Percentiles rank a stretch among this genome's conserved stretches.
phyloP scores from a whole-genome alignment of 2,888 invertebrate species.

The Pyrrhia umbra region DNA sequence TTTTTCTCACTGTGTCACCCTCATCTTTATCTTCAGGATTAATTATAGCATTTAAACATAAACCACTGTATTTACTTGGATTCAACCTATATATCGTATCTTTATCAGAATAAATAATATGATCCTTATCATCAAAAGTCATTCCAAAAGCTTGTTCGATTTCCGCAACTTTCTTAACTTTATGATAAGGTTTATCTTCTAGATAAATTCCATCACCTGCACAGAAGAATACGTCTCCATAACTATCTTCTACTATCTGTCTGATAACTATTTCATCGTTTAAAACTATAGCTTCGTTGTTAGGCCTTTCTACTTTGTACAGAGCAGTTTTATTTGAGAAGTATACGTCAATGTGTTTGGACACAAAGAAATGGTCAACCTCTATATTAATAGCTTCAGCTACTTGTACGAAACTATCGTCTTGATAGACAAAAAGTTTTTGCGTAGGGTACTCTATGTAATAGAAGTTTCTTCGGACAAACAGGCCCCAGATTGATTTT shows the following conservation, averaged over 20 bases:
- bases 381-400: constrained; percentile 77
- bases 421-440: constrained; percentile 75
- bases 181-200: constrained; percentile 78
- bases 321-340: constrained; percentile 82
- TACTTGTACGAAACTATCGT: constrained; percentile 75
- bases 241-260: constrained; percentile 80
- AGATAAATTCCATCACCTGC: constrained; percentile 77
- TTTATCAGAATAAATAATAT: constrained; percentile 78
- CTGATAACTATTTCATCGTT: constrained; percentile 74
- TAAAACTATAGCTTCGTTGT: constrained; percentile 66
- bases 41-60: constrained; percentile 67
- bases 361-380: constrained; percentile 79
- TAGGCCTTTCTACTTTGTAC: constrained; percentile 76
- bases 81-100: constrained; percentile 74
- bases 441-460: constrained; percentile 84
- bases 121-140: constrained; percentile 80
- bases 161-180: constrained; percentile 70
- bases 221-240: constrained; percentile 80
- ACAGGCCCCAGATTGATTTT: constrained; percentile 81
- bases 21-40: constrained; percentile 26
- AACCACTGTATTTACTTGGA: constrained; percentile 66
- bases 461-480: constrained; percentile 79
- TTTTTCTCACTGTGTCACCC: constrained; percentile 7
- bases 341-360: constrained; percentile 76
- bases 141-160: constrained; percentile 78